Evolutionary conservation across 2,113 vertebrate species (phyloP), one percentile per base, ranked within the genome.

Genomic region (Mustela lutreola): DNA sequence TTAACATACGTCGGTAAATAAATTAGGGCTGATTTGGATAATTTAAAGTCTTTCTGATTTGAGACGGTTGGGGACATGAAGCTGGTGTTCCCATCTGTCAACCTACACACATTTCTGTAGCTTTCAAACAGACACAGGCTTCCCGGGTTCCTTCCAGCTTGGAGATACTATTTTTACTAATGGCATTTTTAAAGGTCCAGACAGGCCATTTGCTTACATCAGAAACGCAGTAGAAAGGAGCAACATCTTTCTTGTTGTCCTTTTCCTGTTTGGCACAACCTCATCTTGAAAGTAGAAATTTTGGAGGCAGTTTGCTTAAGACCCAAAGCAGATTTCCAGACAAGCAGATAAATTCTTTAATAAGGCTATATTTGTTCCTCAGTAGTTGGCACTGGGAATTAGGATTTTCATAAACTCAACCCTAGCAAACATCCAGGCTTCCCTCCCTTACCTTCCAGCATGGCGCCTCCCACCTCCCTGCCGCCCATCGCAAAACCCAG

Each of bases 101-200:
- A 84, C 26, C 33, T 65, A 81, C n/a, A 85, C 28, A 16, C 56
- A 94, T 56, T n/a, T 89, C 10, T 92, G 82, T 92, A 94, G 58
- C 16, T 97, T 97, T 98, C 89, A 84, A 26, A 70, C 7, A 95
- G 31, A 92, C 42, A 36, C 62, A 85, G 56, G 31, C 45, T 84
- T 92, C 48, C 4, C 28, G 3, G 10, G 9, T 33, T 83, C 80
- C 36, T 91, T 92, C 56, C 11, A 6, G 65, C 53, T 73, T 70
- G 78, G 62, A 26, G 22, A 85, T 93, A 96, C 86, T 85, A 42
- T 89, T 96, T 93, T 98, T 96, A 53, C 67, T 86, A 73, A 48
- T 24, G 14, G 76, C 79, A 45, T 26, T 96, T 85, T 96, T 93
- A 93, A 91, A 94, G 92, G 80, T 96, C 45, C 96, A 95, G 86